Conservation (phyloP, 2,113 vertebrate genomes). For the Noturus placidus region DNA sequence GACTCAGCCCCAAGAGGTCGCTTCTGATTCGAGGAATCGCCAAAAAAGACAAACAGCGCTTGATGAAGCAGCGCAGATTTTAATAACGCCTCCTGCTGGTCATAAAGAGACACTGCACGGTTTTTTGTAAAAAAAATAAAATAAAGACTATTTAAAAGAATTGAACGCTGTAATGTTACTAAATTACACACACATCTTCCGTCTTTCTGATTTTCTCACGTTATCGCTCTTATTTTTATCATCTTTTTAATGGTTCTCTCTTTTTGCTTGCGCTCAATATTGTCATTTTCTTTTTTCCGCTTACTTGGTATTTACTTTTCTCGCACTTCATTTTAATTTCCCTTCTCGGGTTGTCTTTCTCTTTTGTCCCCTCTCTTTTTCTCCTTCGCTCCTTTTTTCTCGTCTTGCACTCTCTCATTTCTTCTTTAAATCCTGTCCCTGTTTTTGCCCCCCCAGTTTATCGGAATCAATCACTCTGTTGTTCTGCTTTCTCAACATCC, state of each 20-base stretch:
- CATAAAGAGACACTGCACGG: background rate
- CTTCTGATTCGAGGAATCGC: background rate
- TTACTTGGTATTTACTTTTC: background rate
- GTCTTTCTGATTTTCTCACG: constrained; percentile 32
- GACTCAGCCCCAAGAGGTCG: background rate
- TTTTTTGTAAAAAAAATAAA: background rate
- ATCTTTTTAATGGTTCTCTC: constrained; percentile 64
- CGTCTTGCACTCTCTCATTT: background rate
- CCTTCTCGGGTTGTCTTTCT: background rate
- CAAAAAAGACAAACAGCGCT: background rate
- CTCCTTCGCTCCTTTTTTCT: too few species aligned
- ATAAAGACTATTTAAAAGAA: background rate
- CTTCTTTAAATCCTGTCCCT: background rate
- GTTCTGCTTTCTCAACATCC: background rate
- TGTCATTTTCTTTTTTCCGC: background rate
- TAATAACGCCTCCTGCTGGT: background rate
- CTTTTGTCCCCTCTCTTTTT: background rate
- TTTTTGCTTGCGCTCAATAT: background rate
- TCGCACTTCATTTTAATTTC: background rate
- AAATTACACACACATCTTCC: background rate
- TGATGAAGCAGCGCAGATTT: too few species aligned
- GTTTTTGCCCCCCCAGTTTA: background rate
- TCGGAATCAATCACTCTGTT: background rate
- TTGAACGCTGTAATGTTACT: background rate
- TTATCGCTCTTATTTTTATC: constrained; percentile 58